Conservation (phyloP, 2,888 invertebrate genomes). For the Pseudeuparius sepicola region DNA sequence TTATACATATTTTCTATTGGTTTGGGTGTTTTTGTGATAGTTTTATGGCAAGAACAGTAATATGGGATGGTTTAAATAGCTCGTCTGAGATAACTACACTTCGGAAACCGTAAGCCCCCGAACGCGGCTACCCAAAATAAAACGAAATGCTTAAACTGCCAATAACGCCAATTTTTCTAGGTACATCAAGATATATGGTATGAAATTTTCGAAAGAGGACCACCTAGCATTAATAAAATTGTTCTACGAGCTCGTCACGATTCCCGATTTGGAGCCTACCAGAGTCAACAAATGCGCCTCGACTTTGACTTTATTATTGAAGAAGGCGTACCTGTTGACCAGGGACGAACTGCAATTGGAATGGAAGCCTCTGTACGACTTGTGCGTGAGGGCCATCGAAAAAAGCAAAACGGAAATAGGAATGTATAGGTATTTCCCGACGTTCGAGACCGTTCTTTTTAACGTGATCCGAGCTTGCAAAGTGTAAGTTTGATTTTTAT, state of each 20-base stretch:
- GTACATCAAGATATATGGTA: slow-evolving; percentile 73
- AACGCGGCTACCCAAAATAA: too few relatives aligned
- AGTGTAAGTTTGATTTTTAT: slow-evolving; percentile 29
- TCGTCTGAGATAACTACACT: too few relatives aligned
- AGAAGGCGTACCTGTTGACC: slow-evolving; percentile 64
- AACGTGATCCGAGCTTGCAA: slow-evolving; percentile 31
- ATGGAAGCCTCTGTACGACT: slow-evolving; percentile 76
- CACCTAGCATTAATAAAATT: slow-evolving; percentile 74
- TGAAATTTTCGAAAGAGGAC: slow-evolving; percentile 84
- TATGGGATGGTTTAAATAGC: too few relatives aligned
- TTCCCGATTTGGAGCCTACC: slow-evolving; percentile 67
- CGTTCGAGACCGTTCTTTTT: slow-evolving; percentile 28
- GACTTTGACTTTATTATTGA: slow-evolving; percentile 58
- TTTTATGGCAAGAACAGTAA: too few relatives aligned
- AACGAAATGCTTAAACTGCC: too few relatives aligned
- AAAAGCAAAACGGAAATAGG: slow-evolving; percentile 46
- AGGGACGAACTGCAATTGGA: slow-evolving; percentile 71
- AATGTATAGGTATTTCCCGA: slow-evolving; percentile 44
- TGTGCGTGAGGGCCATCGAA: slow-evolving; percentile 50
- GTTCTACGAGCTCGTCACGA: slow-evolving; percentile 63
- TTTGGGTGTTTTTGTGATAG: too few relatives aligned
- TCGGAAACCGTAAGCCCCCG: too few relatives aligned
- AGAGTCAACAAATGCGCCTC: slow-evolving; percentile 61
- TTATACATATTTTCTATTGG: too few relatives aligned
- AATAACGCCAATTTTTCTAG: too few relatives aligned